Evolutionary conservation across 2,797 vertebrate species (phyloP).

Genomic region (Syngnathus rostellatus): DNA sequence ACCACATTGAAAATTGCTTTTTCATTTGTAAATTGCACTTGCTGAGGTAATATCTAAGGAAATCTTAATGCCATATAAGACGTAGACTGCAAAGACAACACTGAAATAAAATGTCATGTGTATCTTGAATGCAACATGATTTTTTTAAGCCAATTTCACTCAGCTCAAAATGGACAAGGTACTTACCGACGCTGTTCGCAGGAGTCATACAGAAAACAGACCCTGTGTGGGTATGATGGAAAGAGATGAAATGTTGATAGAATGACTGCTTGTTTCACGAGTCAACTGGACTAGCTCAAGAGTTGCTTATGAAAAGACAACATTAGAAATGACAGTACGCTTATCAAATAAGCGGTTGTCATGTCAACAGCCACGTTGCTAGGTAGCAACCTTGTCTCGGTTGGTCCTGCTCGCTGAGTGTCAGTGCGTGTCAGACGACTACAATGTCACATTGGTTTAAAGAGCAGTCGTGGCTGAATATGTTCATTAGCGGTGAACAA

Average conservation of each 20-base stretch:
- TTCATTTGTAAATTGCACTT: not conserved
- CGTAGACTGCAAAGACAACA: not conserved
- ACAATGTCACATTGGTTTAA: not conserved
- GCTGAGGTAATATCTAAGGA: slow-evolving; percentile 4
- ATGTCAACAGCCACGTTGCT: slow-evolving; percentile 6
- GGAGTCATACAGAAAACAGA: slow-evolving; percentile 99
- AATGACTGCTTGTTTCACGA: not conserved
- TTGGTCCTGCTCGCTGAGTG: not conserved
- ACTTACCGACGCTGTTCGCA: slow-evolving; percentile 96
- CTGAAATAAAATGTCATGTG: not conserved
- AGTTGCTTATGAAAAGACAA: not conserved
- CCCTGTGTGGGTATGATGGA: slow-evolving; percentile 82
- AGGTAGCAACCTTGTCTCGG: slow-evolving; percentile 1
- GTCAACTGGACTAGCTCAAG: not conserved
- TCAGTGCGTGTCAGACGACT: not conserved
- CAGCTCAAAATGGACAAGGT: slow-evolving; percentile 53
- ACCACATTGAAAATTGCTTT: not conserved
- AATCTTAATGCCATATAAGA: slow-evolving; percentile 2
- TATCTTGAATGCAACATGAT: not conserved
- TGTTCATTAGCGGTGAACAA: slow-evolving; percentile 3
- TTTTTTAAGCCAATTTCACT: slow-evolving; percentile 4
- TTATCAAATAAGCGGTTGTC: slow-evolving; percentile 2
- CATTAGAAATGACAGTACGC: not conserved
- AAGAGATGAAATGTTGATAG: slow-evolving; percentile 67
- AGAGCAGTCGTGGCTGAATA: not conserved